These are phyloP conservation scores for Drosophila nebulosa DNA, from an alignment of 1,140 invertebrate species.

Conservation along the genomic window DNA sequence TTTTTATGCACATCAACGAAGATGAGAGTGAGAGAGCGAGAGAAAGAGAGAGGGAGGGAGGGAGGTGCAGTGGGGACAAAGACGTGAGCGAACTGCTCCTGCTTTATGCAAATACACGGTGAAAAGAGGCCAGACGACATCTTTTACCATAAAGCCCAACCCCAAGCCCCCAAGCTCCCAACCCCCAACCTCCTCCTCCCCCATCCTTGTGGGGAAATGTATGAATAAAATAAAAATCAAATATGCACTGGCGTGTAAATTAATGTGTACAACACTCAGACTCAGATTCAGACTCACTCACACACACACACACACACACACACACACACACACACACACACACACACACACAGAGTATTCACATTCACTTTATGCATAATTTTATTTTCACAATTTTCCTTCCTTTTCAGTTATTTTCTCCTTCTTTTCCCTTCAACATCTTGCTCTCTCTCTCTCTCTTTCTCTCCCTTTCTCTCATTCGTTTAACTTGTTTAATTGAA, in stretches of 20 bases:
- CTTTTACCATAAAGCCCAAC: not conserved
- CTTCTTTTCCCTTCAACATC: not conserved
- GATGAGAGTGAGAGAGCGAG: not conserved
- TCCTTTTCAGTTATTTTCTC: not conserved
- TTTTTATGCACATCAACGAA: constrained; percentile 65
- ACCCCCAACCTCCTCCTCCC: not conserved
- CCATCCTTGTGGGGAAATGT: constrained; percentile 19
- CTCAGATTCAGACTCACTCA: constrained; percentile 19
- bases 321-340: constrained; percentile 30
- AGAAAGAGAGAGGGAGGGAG: not conserved
- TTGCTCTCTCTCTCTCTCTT: no score
- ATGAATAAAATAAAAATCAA: constrained; percentile 68
- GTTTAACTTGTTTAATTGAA: constrained; percentile 51
- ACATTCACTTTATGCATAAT: constrained; percentile 1
- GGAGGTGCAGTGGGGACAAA: no score
- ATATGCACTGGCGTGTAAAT: constrained; percentile 72
- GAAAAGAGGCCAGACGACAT: not conserved
- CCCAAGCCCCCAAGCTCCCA: not conserved
- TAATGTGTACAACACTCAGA: constrained; percentile 52
- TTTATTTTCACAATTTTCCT: constrained; percentile 2
- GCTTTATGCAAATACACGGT: constrained; percentile 41
- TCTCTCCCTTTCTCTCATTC: not conserved
- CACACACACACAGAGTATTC: constrained; percentile 6
- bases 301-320: constrained; percentile 12
- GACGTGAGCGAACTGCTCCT: not conserved